These are phyloP conservation scores for Drosophila lowei DNA, from an alignment of 1,140 invertebrate species.

Conservation along the genomic window DNA sequence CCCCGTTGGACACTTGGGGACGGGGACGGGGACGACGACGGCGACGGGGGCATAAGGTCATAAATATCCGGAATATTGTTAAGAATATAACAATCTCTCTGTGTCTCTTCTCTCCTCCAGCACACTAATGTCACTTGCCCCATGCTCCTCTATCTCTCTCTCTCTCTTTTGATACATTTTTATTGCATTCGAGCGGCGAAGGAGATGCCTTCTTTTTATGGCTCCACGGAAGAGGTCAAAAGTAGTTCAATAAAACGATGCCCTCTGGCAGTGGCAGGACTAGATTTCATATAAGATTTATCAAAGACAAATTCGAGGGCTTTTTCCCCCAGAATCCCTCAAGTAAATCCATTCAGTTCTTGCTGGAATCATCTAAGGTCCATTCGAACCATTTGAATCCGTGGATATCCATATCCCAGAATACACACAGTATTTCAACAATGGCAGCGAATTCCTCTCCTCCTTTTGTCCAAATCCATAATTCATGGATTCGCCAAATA, in stretches of 20 bases:
- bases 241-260: conserved; percentile 14
- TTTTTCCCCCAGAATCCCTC: neutral
- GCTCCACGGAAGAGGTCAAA: conserved; percentile 24
- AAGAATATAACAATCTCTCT: conserved; percentile 74
- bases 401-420: neutral
- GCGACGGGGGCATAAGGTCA: conserved; percentile 40
- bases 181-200: conserved; percentile 17
- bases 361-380: too few relatives aligned
- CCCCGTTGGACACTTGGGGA: neutral
- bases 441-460: conserved; percentile 63
- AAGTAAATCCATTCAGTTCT: too few relatives aligned
- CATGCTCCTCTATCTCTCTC: too few relatives aligned
- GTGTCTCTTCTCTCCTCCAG: neutral
- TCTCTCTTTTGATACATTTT: conserved; percentile 29
- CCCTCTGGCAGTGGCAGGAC: conserved; percentile 4
- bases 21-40: too few relatives aligned
- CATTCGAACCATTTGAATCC: conserved; percentile 3
- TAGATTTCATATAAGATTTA: too few relatives aligned
- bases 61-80: conserved; percentile 77
- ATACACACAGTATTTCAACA: conserved; percentile 62
- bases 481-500: conserved; percentile 78
- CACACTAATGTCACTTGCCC: neutral
- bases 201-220: conserved; percentile 26
- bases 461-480: conserved; percentile 61
- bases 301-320: neutral